These are phyloP conservation scores for Platynereis dumerilii DNA, from an alignment of 2,888 invertebrate species.

Conservation along the genomic window DNA sequence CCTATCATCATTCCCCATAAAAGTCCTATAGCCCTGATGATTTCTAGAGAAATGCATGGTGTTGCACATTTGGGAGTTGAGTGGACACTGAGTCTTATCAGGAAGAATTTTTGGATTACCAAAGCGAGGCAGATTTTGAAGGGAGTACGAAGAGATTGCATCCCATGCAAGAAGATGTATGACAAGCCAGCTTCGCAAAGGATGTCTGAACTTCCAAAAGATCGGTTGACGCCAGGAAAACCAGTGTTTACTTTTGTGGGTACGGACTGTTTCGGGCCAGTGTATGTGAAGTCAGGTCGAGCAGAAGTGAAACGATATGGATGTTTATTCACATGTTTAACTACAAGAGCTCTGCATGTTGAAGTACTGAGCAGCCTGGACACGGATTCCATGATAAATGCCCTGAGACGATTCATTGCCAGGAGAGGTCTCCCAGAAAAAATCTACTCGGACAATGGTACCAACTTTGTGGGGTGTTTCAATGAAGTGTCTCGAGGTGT, in stretches of 20 bases:
- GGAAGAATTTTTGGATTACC: no score
- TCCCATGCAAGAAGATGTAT: slow-evolving; percentile 21
- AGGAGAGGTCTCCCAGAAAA: not conserved
- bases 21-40: no score
- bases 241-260: slow-evolving; percentile 42
- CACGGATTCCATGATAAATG: slow-evolving; percentile 15
- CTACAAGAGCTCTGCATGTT: slow-evolving; percentile 10
- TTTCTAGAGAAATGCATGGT: no score
- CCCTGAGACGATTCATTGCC: slow-evolving; percentile 5
- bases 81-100: no score
- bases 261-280: slow-evolving; percentile 45
- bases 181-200: slow-evolving; percentile 18
- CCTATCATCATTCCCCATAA: no score
- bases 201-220: slow-evolving; percentile 38
- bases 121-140: no score
- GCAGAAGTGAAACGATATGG: slow-evolving; percentile 42
- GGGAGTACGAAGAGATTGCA: no score
- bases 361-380: slow-evolving; percentile 12
- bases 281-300: slow-evolving; percentile 38
- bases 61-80: no score
- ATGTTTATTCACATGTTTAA: slow-evolving; percentile 33
- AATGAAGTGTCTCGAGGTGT: no score
- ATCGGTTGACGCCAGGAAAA: slow-evolving; percentile 34
- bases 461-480: slow-evolving; percentile 25
- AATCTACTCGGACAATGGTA: slow-evolving; percentile 10